Evolutionary conservation across 2,113 vertebrate species (phyloP), one percentile per base, ranked within the genome.

Genomic region (Leptosomus discolor): DNA sequence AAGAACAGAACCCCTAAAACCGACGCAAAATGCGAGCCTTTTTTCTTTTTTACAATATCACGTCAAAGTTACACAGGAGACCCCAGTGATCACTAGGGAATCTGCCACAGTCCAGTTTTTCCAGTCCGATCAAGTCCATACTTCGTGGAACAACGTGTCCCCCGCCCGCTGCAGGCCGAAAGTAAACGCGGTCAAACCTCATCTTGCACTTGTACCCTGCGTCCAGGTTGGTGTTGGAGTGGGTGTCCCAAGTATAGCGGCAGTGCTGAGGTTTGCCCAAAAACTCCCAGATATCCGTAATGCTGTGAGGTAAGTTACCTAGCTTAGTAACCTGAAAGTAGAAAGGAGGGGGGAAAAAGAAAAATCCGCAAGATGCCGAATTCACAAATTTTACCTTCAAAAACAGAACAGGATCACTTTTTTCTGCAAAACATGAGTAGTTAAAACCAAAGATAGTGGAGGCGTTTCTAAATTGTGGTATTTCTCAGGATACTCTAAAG

Each of bases 51-150:
- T 64, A 98, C 12, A 98, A 24, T 78, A 98, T 94, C 34, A 98
- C 39, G 92, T 98, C 95, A 79, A 99, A 98, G 76, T 94, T 98
- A 85, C 99, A 99, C 71, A 99, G 98, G 74, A 99, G 97, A 53
- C 99, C 99, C 99, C 99, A 99, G 97, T 99, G 99, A 95, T 99
- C 99, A 81, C 99, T 99, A 17, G 98, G 98, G 96, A 98, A 99
- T 77, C 98, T 98, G 8, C 99, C 98, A 97, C 99, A 99, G 92
- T 99, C 99, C 73, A 99, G 97, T 95, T 99, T 99, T 91, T 99
- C 99, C 94, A 99, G 91, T 9, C 99, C 99, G 2, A 99, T 94
- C 77, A 99, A 97, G 74, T 98, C 98, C 98, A 99, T 98, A 96
- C 98, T 99, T 60, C 97, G 98, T 20, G 99, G 99, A 87, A 97